These are phyloP conservation scores for Bombus superbus DNA, from an alignment of 1,140 invertebrate genomes.

Conservation along the genomic window DNA sequence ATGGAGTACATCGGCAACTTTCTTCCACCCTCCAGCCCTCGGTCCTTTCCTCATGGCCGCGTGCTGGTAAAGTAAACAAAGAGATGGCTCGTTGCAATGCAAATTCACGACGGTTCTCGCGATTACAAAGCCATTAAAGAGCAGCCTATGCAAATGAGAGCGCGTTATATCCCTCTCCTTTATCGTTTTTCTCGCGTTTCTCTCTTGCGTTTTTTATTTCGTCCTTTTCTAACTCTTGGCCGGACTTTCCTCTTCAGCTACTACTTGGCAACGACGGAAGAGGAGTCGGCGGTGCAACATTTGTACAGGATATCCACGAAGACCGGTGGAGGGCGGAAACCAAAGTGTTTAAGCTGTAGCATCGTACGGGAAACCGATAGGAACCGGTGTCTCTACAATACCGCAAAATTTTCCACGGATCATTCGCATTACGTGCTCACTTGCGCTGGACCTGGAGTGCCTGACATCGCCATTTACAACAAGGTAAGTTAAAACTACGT, in stretches of 20 bases:
- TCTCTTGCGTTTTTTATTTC: accelerated
- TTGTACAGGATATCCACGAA: conserved; percentile 83
- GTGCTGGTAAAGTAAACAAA: conserved; percentile 35
- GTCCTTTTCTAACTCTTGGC: background rate
- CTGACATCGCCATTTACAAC: conserved; percentile 83
- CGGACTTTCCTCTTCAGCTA: conserved; percentile 81
- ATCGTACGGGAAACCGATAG: conserved; percentile 81
- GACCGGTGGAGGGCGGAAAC: conserved; percentile 64
- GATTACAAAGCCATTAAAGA: conserved; percentile 48
- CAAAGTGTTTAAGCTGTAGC: conserved; percentile 85
- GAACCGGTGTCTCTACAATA: conserved; percentile 86
- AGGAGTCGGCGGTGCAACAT: conserved; percentile 86
- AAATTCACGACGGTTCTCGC: conserved; percentile 19
- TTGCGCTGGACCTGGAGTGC: conserved; percentile 89
- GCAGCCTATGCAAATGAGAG: conserved; percentile 29
- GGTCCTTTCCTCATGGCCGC: background rate
- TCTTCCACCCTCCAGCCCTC: background rate
- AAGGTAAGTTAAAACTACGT: conserved; percentile 66
- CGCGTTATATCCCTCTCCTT: background rate
- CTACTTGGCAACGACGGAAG: conserved; percentile 86
- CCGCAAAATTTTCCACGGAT: conserved; percentile 87
- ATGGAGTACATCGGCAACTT: background rate
- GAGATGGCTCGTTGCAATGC: conserved; percentile 24
- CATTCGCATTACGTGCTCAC: conserved; percentile 87
- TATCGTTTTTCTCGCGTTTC: background rate